phyloP scores from a whole-genome alignment of 2,113 vertebrate genomes.

The Fulmarus glacialis region DNA sequence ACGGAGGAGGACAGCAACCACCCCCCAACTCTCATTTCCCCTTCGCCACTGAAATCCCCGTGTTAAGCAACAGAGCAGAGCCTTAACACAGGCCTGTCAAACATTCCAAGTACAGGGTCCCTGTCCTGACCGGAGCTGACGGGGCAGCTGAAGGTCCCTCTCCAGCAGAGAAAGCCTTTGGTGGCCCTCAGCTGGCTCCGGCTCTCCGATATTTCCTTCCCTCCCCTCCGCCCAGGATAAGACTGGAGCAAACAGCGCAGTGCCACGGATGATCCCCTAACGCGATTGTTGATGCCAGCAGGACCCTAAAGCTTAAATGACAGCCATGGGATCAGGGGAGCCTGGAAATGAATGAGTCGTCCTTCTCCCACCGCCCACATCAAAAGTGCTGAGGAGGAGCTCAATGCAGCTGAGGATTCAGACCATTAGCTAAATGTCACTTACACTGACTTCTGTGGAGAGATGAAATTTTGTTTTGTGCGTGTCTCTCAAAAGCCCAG shows the following conservation, averaged over 20 bases:
- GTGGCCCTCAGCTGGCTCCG: background rate
- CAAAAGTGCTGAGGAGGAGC: background rate
- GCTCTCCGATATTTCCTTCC: background rate
- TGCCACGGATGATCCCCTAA: background rate
- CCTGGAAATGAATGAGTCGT: background rate
- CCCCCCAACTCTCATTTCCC: background rate
- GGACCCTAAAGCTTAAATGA: background rate
- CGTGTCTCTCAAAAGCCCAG: background rate
- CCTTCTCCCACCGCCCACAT: background rate
- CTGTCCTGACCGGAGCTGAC: background rate
- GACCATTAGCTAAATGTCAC: background rate
- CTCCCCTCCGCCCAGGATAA: background rate
- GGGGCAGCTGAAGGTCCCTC: background rate
- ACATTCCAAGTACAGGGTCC: accelerated
- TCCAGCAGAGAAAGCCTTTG: background rate
- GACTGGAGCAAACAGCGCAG: accelerated
- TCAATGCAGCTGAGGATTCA: background rate
- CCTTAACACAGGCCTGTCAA: background rate
- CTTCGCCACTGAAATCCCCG: background rate
- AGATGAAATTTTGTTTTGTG: background rate
- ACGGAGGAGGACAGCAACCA: background rate
- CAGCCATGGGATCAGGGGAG: background rate
- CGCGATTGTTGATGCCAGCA: background rate
- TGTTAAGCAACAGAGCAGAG: background rate
- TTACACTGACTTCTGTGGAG: background rate